Percentiles rank a stretch among this genome's conserved stretches.
Evolutionary conservation across 2,797 vertebrate species (phyloP).

Genomic region (Sandelia bainsii): DNA sequence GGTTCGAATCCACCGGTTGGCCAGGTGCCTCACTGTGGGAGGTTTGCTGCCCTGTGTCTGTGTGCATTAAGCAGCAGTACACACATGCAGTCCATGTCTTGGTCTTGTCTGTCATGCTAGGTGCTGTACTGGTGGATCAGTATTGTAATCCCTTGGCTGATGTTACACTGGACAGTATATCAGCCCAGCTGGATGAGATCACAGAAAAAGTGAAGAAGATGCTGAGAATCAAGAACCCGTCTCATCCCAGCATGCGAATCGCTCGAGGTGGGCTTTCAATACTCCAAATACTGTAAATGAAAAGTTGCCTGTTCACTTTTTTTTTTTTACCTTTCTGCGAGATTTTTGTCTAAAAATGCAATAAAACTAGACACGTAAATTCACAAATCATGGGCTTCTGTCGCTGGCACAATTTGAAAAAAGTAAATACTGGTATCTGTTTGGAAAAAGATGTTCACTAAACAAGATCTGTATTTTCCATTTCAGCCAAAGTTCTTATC

Average conservation of each 20-base stretch:
- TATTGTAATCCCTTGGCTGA: slow-evolving; percentile 97
- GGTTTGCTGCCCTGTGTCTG: too few species aligned
- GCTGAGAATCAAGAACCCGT: slow-evolving; percentile 88
- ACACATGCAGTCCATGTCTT: fast-evolving
- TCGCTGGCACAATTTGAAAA: neutral
- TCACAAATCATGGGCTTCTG: too few species aligned
- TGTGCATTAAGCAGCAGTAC: neutral
- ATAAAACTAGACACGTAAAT: too few species aligned
- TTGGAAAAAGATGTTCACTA: neutral
- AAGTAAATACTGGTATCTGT: too few species aligned
- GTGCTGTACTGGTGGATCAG: slow-evolving; percentile 94
- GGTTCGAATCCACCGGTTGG: too few species aligned
- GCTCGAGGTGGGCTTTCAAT: slow-evolving; percentile 84
- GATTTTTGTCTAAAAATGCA: too few species aligned
- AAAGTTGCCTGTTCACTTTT: neutral
- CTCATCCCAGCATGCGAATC: slow-evolving; percentile 91
- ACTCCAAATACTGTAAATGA: neutral
- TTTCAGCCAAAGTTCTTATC: neutral
- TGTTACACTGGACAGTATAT: slow-evolving; percentile 88
- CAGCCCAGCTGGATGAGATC: slow-evolving; percentile 90
- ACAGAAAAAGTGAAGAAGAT: slow-evolving; percentile 91
- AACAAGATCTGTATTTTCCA: neutral
- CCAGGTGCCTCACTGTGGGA: too few species aligned
- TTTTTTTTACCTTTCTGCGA: too few species aligned
- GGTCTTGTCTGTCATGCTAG: slow-evolving; percentile 69